These are phyloP conservation scores for Archocentrus centrarchus DNA, from an alignment of 2,113 vertebrate genomes.

Conservation along the genomic window DNA sequence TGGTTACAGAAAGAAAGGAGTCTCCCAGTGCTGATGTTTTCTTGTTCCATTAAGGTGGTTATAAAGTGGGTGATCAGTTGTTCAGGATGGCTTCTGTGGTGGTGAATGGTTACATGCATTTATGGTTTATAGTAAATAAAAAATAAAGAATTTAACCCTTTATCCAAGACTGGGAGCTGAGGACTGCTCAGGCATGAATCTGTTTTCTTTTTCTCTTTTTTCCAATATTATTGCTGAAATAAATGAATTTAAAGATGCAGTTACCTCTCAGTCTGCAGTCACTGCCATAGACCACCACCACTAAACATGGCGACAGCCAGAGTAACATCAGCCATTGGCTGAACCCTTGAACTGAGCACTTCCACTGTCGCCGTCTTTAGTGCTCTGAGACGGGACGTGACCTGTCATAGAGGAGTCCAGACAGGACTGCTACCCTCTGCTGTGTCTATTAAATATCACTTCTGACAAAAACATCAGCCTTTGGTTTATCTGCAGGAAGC, in stretches of 20 bases:
- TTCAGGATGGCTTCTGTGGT: no score
- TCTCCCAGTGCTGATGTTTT: no score
- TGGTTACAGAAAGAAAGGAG: no score
- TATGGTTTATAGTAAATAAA: neutral
- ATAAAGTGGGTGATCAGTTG: no score
- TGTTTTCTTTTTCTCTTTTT: no score
- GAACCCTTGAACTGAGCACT: neutral
- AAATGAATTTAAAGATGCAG: neutral
- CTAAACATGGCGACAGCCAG: neutral
- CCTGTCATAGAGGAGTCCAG: neutral
- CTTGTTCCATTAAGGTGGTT: no score
- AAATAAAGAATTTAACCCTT: neutral
- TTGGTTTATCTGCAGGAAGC: no score
- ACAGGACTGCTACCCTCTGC: neutral
- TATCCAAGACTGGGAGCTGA: neutral
- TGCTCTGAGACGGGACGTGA: neutral
- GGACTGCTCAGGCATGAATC: no score
- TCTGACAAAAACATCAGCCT: no score
- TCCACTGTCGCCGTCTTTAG: neutral
- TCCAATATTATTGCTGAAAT: neutral
- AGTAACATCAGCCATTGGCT: neutral
- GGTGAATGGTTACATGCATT: no score
- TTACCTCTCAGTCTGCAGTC: neutral
- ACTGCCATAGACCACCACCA: neutral
- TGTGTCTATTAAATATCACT: no score